phyloP scores from a whole-genome alignment of 2,888 invertebrate species.

The Nudaria mundana region DNA sequence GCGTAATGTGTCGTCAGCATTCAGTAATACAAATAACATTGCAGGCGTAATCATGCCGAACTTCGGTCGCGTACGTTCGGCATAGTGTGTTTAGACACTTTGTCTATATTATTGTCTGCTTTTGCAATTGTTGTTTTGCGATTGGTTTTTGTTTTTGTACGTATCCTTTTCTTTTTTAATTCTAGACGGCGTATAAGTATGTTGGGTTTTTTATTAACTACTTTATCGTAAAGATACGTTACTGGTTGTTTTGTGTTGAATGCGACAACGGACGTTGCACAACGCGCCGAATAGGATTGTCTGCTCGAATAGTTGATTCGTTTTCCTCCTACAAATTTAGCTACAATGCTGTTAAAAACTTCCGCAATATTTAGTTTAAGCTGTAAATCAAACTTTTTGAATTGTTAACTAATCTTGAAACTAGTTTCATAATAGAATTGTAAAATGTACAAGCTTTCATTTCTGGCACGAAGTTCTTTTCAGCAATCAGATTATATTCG shows the following conservation, averaged over 20 bases:
- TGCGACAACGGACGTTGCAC: slow-evolving; percentile 4
- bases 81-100: too few relatives aligned
- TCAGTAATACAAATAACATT: too few relatives aligned
- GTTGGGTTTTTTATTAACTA: too few relatives aligned
- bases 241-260: slow-evolving; percentile 3
- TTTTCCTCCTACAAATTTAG: slow-evolving; percentile 2
- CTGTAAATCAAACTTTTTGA: slow-evolving; percentile 3
- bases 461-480: not conserved
- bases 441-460: slow-evolving; percentile 6
- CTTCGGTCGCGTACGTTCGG: too few relatives aligned
- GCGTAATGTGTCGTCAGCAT: too few relatives aligned
- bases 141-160: not conserved
- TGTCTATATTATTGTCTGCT: slow-evolving; percentile 1
- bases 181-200: not conserved
- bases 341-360: slow-evolving; percentile 3
- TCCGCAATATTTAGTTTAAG: slow-evolving; percentile 1
- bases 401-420: slow-evolving; percentile 6
- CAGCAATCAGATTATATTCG: too few relatives aligned
- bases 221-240: not conserved
- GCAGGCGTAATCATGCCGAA: too few relatives aligned
- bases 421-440: slow-evolving; percentile 4
- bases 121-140: not conserved
- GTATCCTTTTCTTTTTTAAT: slow-evolving; percentile 2
- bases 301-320: slow-evolving; percentile 3
- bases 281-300: slow-evolving; percentile 3